Conservation (phyloP, 2,888 invertebrate genomes). For the Mythimna ferrago region DNA sequence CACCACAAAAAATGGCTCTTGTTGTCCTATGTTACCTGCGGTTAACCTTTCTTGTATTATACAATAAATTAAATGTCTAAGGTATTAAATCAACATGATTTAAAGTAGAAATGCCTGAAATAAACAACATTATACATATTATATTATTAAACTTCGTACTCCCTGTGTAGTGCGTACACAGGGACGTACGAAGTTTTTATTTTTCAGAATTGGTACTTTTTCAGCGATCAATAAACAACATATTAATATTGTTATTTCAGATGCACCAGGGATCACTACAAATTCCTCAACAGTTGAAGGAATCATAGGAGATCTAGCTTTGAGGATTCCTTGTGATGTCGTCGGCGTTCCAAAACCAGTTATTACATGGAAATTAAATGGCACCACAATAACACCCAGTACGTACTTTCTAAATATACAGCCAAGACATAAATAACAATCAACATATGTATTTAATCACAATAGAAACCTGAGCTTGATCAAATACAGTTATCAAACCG, state of each 20-base stretch:
- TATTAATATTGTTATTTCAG: conserved; percentile 24
- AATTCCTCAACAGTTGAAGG: conserved; percentile 28
- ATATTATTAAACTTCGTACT: background rate
- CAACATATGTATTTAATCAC: background rate
- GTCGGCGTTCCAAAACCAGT: conserved; percentile 46
- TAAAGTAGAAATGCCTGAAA: no score
- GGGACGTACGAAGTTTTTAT: no score
- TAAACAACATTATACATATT: no score
- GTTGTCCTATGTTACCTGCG: no score
- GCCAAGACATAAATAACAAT: no score
- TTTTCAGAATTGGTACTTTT: background rate
- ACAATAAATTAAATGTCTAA: no score
- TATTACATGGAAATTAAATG: conserved; percentile 48
- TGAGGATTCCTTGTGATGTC: conserved; percentile 53
- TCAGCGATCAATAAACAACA: background rate
- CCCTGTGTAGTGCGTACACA: background rate
- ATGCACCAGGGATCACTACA: conserved; percentile 34
- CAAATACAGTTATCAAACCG: background rate
- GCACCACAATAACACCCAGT: conserved; percentile 37
- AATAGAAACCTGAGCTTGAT: background rate
- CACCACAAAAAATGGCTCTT: no score
- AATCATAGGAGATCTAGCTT: conserved; percentile 50
- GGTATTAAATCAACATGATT: no score
- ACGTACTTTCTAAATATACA: conserved; percentile 14
- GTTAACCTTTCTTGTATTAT: no score